Base-by-base conservation (phyloP, 92 coral and sea anemone genomes). In the Zoanthus gigantus region DNA sequence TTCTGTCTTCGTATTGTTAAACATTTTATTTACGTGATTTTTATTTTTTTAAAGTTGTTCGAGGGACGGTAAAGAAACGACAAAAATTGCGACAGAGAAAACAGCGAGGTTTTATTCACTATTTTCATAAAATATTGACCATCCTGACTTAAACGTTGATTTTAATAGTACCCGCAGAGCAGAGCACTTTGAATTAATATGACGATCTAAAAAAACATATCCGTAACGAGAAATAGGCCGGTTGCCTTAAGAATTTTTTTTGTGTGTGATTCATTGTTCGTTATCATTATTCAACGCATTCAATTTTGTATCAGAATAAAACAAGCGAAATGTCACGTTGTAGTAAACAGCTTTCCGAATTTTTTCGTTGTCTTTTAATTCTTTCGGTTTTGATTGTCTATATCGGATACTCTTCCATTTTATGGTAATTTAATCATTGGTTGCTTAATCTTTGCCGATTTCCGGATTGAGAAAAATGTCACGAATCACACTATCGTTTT, bases 391-490 rank as follows among this genome's bases (percentile, higher is more conserved):
- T 28, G 16, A 34, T 69, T 69, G 42, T 15, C 14, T 69, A 31
- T 69, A 69, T 29, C 15, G 46, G 23, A 52, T 30, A 54, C 44
- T 54, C 17, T 8, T 5, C 77, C 7, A 9, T 73, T 73, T 45
- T 73, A 52, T 23, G 30, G 32, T 48, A 50, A 56, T 30, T 54
- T 32, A 77, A 52, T 77, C 67, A 48, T 44, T 14, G 67, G 9
- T 63, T 32, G 57, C 69, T 58, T 48, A 34, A n/a, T 54, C 82
- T 14, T 54, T 29, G 69, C 31, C 45, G 68, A 58, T 78, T 78
- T 78, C 71, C 68, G 71, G 83, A 79, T 48, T 65, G 73, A 28
- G 10, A 53, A 46, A 81, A 18, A 13, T 10, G 74, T 61, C 85
- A 61, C 57, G 74, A 80, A 79, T 63, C 54, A 60, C 84, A 28